Base-by-base conservation (phyloP, 2,888 invertebrate genomes). In the Lasioglossum morio region DNA sequence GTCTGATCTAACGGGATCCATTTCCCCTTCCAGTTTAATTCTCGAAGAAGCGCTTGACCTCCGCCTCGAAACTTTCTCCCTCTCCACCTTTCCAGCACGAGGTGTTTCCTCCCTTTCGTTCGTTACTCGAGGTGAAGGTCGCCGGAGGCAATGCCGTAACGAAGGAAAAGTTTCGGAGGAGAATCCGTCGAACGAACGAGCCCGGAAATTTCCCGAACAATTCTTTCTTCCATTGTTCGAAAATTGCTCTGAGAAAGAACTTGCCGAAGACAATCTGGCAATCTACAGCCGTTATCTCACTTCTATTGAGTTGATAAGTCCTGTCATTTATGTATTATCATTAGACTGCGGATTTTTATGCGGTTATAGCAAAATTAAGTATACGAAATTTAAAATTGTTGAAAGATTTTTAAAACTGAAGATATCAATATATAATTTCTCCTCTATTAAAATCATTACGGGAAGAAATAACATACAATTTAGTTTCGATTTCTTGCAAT, bases 71-170 rank as follows among this genome's bases (percentile, higher is more conserved):
- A 90, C 90, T 90, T 89, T 90, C 90, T 90, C 90, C 88, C 89
- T 82, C 89, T 81, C 84, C 87, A 40, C 81, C 81, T 78, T 87
- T 85, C 79, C 81, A 66, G 63, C 69, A 69, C 79, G 72, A 76
- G 77, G 81, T 80, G 90, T 90, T 91, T 90, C 90, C 89, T 88
- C 87, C 86, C 89, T 88, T 90, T 90, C 89, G 89, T 89, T 90
- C 88, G 88, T 82, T 86, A 81, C 90, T 85, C 84, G 88, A 91
- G 89, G 90, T 87, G 91, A 91, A 91, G 91, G 91, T 90, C 90
- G 90, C 79, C 57, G 40, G 72, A 82, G 85, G 84, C 89, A 86
- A 82, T 69, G 82, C 86, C 89, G 86, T 85, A 87, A 87, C 88
- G 84, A 81, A 79, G 85, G 86, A 89, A 89, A 86, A 86, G 79